Evolutionary conservation across 2,113 vertebrate species (phyloP).

Genomic region (Carassius gibelio): DNA sequence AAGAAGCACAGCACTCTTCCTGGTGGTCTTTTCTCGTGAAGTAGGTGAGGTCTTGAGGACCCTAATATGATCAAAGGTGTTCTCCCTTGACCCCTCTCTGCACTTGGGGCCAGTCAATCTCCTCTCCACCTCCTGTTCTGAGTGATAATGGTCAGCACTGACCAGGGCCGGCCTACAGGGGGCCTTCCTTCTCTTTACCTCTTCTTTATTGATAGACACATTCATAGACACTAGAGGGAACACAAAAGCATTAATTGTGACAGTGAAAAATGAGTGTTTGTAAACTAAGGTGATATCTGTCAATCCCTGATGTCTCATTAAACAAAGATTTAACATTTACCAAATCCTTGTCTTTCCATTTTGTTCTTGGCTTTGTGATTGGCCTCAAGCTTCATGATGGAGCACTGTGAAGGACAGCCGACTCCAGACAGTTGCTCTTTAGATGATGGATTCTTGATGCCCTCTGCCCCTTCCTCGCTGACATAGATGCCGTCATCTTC

Average conservation of each 20-base stretch:
- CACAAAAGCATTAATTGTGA: background rate
- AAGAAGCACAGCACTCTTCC: slow-evolving; percentile 67
- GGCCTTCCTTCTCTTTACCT: slow-evolving; percentile 75
- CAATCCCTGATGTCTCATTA: slow-evolving; percentile 11
- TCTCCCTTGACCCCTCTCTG: slow-evolving; percentile 59
- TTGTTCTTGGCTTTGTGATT: slow-evolving; percentile 88
- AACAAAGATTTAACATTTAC: slow-evolving; percentile 66
- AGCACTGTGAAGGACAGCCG: slow-evolving; percentile 81
- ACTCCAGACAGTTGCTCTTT: slow-evolving; percentile 70
- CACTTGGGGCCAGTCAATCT: slow-evolving; percentile 66
- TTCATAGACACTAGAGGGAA: slow-evolving; percentile 65
- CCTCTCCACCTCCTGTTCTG: slow-evolving; percentile 65
- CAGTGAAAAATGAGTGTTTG: slow-evolving; percentile 4
- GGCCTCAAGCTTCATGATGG: slow-evolving; percentile 84
- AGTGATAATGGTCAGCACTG: slow-evolving; percentile 64
- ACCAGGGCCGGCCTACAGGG: slow-evolving; percentile 52
- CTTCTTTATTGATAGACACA: slow-evolving; percentile 64
- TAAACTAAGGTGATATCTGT: background rate
- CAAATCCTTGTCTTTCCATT: slow-evolving; percentile 81
- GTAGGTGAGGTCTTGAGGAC: slow-evolving; percentile 66
- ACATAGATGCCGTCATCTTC: slow-evolving; percentile 79
- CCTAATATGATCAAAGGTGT: slow-evolving; percentile 61
- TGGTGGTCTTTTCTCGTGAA: slow-evolving; percentile 73
- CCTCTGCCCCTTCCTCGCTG: slow-evolving; percentile 79
- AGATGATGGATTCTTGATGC: slow-evolving; percentile 70